phyloP scores from a whole-genome alignment of 2,113 vertebrate genomes.

The Actenoides hombroni region DNA sequence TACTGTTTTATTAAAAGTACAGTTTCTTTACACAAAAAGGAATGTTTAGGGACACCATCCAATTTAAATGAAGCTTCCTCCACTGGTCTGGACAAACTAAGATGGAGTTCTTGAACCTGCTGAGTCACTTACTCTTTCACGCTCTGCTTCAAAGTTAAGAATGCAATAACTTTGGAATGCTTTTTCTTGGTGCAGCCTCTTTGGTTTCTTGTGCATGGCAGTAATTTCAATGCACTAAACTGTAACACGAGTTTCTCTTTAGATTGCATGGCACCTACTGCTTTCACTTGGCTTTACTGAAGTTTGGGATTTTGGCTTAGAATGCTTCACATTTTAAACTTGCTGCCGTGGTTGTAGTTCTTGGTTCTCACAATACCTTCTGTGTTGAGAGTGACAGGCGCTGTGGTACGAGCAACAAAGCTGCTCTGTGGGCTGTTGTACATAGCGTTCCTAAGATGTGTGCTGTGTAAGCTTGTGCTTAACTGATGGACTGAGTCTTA shows the following conservation, averaged over 20 bases:
- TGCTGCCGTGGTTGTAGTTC: background rate
- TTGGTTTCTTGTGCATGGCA: background rate
- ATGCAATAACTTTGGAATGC: slow-evolving; percentile 5
- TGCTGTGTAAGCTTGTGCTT: background rate
- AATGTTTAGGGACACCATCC: background rate
- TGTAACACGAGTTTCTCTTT: background rate
- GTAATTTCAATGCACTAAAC: background rate
- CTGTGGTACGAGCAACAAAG: background rate
- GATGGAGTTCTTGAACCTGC: slow-evolving; percentile 47
- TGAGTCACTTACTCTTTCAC: background rate
- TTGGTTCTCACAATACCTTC: background rate
- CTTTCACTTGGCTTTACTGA: background rate
- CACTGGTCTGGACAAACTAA: background rate
- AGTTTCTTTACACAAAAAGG: background rate
- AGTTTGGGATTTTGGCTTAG: background rate
- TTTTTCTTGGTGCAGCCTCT: background rate
- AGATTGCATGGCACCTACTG: background rate
- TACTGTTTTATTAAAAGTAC: background rate
- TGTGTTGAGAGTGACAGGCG: background rate
- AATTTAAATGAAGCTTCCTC: background rate
- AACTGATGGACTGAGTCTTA: background rate
- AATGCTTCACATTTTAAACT: background rate
- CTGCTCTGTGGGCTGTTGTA: background rate
- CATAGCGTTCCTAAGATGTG: background rate
- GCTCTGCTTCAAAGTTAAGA: slow-evolving; percentile 19